Evolutionary conservation across 1,140 invertebrate genomes (phyloP), one percentile per base, ranked within the genome.

Genomic region (Musca vetustissima): DNA sequence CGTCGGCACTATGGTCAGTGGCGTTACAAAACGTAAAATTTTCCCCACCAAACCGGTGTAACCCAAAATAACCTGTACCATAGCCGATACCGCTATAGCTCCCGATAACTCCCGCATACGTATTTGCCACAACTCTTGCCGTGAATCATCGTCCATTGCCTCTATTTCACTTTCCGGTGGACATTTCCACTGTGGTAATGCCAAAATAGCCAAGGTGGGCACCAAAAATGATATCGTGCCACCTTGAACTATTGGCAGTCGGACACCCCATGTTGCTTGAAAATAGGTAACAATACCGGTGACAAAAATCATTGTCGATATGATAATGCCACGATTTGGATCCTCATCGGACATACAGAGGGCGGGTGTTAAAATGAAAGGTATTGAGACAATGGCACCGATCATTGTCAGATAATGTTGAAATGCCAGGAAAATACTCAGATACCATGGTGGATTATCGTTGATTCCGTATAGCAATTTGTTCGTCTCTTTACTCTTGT

Each of bases 391-490:
- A 28, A 93, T 94, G 0, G 91, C 91, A 0, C 92, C 93, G 47
- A 95, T 93, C 91, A 95, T 93, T 0, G 92, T 93, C 67, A 95
- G 81, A 77, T 94, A 95, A 78, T 95, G 93, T 90, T 96, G 84
- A 21, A 95, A 83, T 43, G 92, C 93, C 83, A 95, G 89, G 72
- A 94, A 89, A 64, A 94, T 86, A 71, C 90, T 91, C 0, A 94
- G 83, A 79, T 94, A 93, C 91, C 91, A 93, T 0, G 93, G 90
- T 13, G 94, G 93, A 28, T 86, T 82, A 74, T 95, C 93, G 61
- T 94, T 92, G 22, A 96, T 91, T 21, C 88, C 89, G 77, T 95
- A 95, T 0, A 81, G 69, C 47, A 81, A 65, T 43, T 81, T 67
- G 79, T 43, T 55, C 28, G 11, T 61, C 36, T 43, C 36, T 13